phyloP scores from a whole-genome alignment of 2,797 vertebrate species.

The Cirrhinus mrigala region DNA sequence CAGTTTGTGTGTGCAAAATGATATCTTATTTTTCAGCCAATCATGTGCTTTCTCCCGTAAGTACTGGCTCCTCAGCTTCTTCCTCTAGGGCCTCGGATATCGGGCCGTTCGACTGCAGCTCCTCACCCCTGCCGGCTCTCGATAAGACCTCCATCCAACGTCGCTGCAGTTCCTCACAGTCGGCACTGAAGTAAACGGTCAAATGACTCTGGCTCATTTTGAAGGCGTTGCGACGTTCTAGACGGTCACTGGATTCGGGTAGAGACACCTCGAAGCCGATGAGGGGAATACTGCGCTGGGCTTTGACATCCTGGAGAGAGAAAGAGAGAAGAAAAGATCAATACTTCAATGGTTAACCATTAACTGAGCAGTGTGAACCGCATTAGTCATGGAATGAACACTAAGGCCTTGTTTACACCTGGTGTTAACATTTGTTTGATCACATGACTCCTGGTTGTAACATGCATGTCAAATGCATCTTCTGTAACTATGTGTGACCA shows the following conservation, averaged over 20 bases:
- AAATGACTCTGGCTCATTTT: slow-evolving; percentile 93
- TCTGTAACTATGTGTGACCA: not conserved
- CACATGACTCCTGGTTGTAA: not conserved
- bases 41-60: slow-evolving; percentile 78
- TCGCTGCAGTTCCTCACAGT: slow-evolving; percentile 87
- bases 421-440: slow-evolving; percentile 14
- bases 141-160: slow-evolving; percentile 88
- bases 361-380: not conserved
- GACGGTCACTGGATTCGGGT: slow-evolving; percentile 85
- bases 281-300: slow-evolving; percentile 89
- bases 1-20: slow-evolving; percentile 61
- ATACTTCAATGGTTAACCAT: not conserved
- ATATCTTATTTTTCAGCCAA: slow-evolving; percentile 60
- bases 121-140: slow-evolving; percentile 87
- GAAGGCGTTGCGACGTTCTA: slow-evolving; percentile 87
- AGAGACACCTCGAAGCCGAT: slow-evolving; percentile 90
- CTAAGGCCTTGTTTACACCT: slow-evolving; percentile 13
- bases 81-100: slow-evolving; percentile 84
- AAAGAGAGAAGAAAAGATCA: slow-evolving; percentile 15
- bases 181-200: slow-evolving; percentile 90
- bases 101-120: slow-evolving; percentile 76
- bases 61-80: slow-evolving; percentile 77
- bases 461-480: not conserved
- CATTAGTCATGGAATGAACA: slow-evolving; percentile 1
- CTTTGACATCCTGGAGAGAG: slow-evolving; percentile 86